Evolutionary conservation across 2,797 vertebrate genomes (phyloP), one percentile per base, ranked within the genome.

Genomic region (Acrossocheilus fasciatus): DNA sequence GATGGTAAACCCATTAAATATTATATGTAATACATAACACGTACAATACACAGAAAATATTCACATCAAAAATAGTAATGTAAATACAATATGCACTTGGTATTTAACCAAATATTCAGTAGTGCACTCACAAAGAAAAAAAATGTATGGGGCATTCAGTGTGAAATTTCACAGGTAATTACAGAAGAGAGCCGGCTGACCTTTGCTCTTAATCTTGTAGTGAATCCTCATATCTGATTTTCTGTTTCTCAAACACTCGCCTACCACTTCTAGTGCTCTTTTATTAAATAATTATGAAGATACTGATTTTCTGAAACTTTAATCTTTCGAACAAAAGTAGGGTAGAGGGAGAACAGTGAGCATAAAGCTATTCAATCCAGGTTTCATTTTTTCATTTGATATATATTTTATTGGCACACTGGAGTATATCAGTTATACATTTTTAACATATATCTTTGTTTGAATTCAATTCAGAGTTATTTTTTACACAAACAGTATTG

Each of bases 321-420:
- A 39, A 20, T 54, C 2, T 41, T 57, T n/a, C 66, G 18, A 11
- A 12, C 4, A 34, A 70, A 52, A 8, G 11, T 9, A 82, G 11
- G 5, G 14, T 26, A 30, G 47, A 80, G 8, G 20, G 34, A 66
- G 74, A 64, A 62, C 7, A n/a, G 30, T 14, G 11, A 70, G n/a
- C 43, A 74, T 26, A 18, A 73, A 81, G 52, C 11, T 18, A 57
- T 26, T 34, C 30, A 69, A 39, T 69, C 78, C 73, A 74, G 52
- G 45, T 83, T 82, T 57, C 0, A 50, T 57, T 84, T 78, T 86
- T 81, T 17, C 62, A 82, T 87, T 72, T 86, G 70, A 87, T 88
- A 88, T 50, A 85, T 86, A 91, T 85, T 90, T 91, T 91, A 91
- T 90, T 92, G 87, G 87, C 89, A 92, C 89, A 89, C 87, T 74